phyloP scores from a whole-genome alignment of 2,888 invertebrate genomes.

The Achlya flavicornis region DNA sequence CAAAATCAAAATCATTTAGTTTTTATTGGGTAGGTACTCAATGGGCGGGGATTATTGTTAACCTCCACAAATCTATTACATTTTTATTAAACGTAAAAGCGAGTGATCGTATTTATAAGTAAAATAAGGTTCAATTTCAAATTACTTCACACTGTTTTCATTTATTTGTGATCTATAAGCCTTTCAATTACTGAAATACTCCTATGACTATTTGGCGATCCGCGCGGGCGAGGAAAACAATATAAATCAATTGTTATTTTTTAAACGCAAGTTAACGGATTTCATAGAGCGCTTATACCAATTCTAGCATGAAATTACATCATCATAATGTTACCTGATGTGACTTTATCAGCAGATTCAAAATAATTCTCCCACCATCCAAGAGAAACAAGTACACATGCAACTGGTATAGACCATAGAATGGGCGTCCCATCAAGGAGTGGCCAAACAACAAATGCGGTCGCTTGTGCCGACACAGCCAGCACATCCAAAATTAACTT shows the following conservation, averaged over 20 bases:
- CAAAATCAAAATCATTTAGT: conserved; percentile 17
- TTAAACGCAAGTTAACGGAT: too few relatives aligned
- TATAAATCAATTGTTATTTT: too few relatives aligned
- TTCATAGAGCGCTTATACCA: too few relatives aligned
- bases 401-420: conserved; percentile 86
- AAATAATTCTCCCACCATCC: conserved; percentile 95
- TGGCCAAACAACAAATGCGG: conserved; percentile 88
- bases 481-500: conserved; percentile 82
- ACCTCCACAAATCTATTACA: too few relatives aligned
- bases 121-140: not conserved
- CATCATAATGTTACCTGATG: conserved; percentile 47
- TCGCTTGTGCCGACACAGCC: conserved; percentile 86
- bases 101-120: not conserved
- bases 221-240: too few relatives aligned
- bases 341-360: conserved; percentile 59
- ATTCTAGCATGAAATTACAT: too few relatives aligned
- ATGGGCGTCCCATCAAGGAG: conserved; percentile 73
- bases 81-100: not conserved
- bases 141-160: not conserved
- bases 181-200: not conserved
- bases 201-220: too few relatives aligned
- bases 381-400: conserved; percentile 87
- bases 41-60: too few relatives aligned
- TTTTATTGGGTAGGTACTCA: too few relatives aligned
- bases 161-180: too few relatives aligned